A percentile compares a stretch with the other conserved stretches of the same genome.
These are phyloP conservation scores for Periophthalmus modestus DNA, from an alignment of 2,113 vertebrate genomes.

Conservation along the genomic window DNA sequence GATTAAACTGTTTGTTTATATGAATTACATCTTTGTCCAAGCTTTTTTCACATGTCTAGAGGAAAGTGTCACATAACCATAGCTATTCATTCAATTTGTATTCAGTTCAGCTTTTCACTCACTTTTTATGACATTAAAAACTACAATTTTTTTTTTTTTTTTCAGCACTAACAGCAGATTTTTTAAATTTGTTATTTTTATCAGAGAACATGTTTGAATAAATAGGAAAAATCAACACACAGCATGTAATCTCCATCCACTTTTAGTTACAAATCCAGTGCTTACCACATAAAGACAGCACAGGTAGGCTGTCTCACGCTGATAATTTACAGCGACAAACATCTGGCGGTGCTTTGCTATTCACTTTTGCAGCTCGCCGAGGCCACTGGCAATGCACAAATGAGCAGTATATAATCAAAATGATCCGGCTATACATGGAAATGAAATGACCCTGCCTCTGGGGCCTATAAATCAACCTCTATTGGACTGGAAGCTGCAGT, in stretches of 20 bases:
- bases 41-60: too few species aligned
- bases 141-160: too few species aligned
- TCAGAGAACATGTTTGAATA: background rate
- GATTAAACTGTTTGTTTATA: too few species aligned
- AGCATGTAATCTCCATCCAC: conserved; percentile 26
- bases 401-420: conserved; percentile 68
- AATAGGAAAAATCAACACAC: background rate
- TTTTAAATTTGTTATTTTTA: background rate
- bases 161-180: background rate
- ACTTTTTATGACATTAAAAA: too few species aligned
- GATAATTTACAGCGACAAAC: conserved; percentile 66
- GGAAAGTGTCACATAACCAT: background rate
- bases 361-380: conserved; percentile 69
- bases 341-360: conserved; percentile 59
- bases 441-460: conserved; percentile 66
- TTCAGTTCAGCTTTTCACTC: too few species aligned
- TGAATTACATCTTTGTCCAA: too few species aligned
- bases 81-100: background rate
- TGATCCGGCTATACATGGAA: conserved; percentile 66
- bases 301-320: conserved; percentile 40
- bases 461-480: conserved; percentile 64
- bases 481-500: conserved; percentile 64
- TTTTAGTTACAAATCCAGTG: conserved; percentile 39
- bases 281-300: conserved; percentile 11
- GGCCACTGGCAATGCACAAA: conserved; percentile 65